Percentiles rank a stretch among this genome's conserved stretches.
Conservation (phyloP, 2,113 vertebrate species). For the Turdus rufiventris region DNA sequence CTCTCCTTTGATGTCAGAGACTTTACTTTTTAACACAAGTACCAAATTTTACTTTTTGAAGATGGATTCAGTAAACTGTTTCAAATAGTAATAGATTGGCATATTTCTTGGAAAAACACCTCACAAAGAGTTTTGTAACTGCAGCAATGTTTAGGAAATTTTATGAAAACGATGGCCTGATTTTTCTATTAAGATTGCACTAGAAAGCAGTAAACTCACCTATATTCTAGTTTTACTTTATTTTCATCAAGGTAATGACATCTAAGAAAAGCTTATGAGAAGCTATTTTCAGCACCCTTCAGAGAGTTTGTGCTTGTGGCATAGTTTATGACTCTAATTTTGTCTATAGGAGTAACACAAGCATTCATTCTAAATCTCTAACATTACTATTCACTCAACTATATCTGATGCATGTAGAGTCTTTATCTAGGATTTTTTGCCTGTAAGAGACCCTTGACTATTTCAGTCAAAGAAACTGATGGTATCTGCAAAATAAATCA, state of each 20-base stretch:
- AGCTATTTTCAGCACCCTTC: background rate
- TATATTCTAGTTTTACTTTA: background rate
- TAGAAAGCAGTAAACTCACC: background rate
- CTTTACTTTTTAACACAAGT: background rate
- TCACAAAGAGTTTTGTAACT: background rate
- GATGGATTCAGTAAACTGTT: background rate
- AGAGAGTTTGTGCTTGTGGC: background rate
- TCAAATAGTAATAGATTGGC: background rate
- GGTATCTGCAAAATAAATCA: background rate
- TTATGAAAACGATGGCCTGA: background rate
- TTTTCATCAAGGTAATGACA: background rate
- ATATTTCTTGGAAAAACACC: background rate
- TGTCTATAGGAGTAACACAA: background rate
- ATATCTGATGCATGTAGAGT: background rate
- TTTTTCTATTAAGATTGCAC: background rate
- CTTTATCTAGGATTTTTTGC: background rate
- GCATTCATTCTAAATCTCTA: background rate
- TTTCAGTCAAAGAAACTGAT: background rate
- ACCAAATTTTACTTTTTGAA: background rate
- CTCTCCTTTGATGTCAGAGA: background rate
- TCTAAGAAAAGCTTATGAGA: background rate
- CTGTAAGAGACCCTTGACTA: background rate
- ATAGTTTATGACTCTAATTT: background rate
- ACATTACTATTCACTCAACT: background rate
- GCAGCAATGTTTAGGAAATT: background rate